Base-by-base conservation (phyloP, 2,888 invertebrate genomes). In the Tachina fera region DNA sequence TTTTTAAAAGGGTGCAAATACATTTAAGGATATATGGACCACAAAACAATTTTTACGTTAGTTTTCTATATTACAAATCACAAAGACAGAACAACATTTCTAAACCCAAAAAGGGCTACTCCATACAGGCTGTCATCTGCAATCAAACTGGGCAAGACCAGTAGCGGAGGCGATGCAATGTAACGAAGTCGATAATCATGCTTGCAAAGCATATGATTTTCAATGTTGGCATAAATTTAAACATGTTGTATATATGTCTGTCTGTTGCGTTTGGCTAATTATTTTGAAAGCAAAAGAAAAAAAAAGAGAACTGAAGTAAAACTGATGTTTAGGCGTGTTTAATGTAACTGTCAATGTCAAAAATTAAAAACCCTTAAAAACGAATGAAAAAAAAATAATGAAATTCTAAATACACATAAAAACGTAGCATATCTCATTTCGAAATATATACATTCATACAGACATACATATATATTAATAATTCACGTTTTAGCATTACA, bases 301-400 rank as follows among this genome's bases (percentile, higher is more conserved):
- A 53, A 51, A 14, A 19, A 14, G 65, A 16, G 0, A 1, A 31
- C 31, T 61, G 19, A 61, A 39, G 63, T 47, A 47, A n/a, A 63
- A 56, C n/a, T 53, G 53, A 53, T 72, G 65, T 63, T 67, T 67
- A 68, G 77, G 71, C 77, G 77, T 78, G 67, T 72, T 83, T 72
- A 67, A 72, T 67, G 67, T 51, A 72, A 72, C 77, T 83, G 83
- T 83, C 83, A 83, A 76, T 78, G 83, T 83, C 83, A 78, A 72
- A 72, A 51, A 43, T 14, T n/a, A 4, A 11, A 51, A 61, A n/a
- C 53, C 53, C 13, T 53, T 51, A 49, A 39, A 22, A n/a, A 41
- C 31, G 39, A 49, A 72, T 2, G 14, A 53, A 13, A 5, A 31
- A n/a, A 4, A 58, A 77, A 14, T 11, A 76, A 58, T n/a, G 9